These are phyloP conservation scores for Myotis yumanensis DNA, from an alignment of 2,113 vertebrate species.

Conservation along the genomic window DNA sequence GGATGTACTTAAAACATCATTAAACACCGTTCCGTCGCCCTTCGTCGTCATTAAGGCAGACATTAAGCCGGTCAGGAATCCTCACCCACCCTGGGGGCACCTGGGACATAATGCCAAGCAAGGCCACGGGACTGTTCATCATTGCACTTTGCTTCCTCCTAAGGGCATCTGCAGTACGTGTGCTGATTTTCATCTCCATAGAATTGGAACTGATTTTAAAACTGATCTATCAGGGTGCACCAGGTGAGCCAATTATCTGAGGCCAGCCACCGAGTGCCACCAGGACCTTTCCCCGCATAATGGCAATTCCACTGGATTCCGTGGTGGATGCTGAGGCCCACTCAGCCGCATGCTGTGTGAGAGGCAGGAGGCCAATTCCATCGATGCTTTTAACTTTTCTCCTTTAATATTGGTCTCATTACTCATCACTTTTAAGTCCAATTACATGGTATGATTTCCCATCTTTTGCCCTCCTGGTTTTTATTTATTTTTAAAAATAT, in stretches of 20 bases:
- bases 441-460: neutral
- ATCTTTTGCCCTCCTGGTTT: neutral
- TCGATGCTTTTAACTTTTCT: slow-evolving; percentile 50
- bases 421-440: slow-evolving; percentile 45
- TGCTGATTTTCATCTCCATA: slow-evolving; percentile 52
- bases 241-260: slow-evolving; percentile 58
- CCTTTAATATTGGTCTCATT: slow-evolving; percentile 53
- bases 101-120: neutral
- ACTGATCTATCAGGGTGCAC: slow-evolving; percentile 28
- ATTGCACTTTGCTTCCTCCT: slow-evolving; percentile 38
- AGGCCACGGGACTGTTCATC: slow-evolving; percentile 17
- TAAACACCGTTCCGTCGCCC: slow-evolving; percentile 48
- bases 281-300: neutral
- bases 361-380: slow-evolving; percentile 59
- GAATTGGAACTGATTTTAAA: slow-evolving; percentile 55
- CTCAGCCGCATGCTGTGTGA: slow-evolving; percentile 30
- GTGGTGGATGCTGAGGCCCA: neutral
- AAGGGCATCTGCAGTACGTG: slow-evolving; percentile 20
- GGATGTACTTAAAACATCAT: slow-evolving; percentile 67
- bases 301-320: slow-evolving; percentile 36
- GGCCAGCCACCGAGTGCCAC: neutral
- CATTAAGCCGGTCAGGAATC: slow-evolving; percentile 62
- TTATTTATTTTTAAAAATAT: too few relatives aligned
- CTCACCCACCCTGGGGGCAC: neutral
- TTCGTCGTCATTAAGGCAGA: slow-evolving; percentile 67